Base-by-base conservation (phyloP, 2,888 invertebrate genomes). In the Vanessa cardui region DNA sequence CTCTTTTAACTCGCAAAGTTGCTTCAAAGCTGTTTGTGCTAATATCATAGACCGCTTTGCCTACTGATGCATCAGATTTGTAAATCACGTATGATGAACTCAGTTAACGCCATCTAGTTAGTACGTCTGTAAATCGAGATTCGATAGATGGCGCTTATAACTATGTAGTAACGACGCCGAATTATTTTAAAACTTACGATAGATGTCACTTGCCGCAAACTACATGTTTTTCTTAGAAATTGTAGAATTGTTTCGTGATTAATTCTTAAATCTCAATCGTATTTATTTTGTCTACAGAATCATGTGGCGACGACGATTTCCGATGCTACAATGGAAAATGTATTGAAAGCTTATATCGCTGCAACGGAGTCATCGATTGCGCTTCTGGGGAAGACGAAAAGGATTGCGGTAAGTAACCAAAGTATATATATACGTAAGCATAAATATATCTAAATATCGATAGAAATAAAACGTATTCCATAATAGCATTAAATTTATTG, bases 291-390 rank as follows among this genome's bases (percentile, higher is more conserved):
- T 82, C 76, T 67, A 72, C 85, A 92, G 93, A 87, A 78, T 70
- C 75, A 18, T 91, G 92, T 70, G 85, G 85, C 0, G 65, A 73
- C 0, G 94, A 92, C 58, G 90, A 94, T 74, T 94, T 93, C 81
- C 83, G 83, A 2, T 95, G 95, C 80, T 78, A 87, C 71, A 91
- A 94, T 75, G 94, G 94, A 31, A 84, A 87, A 66, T 95, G 95
- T 77, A 94, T 95, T 73, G 89, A 89, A 70, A 82, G 83, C 15
- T 77, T 80, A 45, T 91, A 92, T 69, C 90, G 91, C 69, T 96
- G 96, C 83, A 93, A 96, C 82, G 83, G 87, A 5, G 85, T 89
- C 15, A 64, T 75, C n/a, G 95, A 96, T 77, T 96, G 96, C 76
- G 82, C 81, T 15, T 89, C 92, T 67, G 87, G 88, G 47, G 94